A percentile compares a stretch with the other conserved stretches of the same genome.
Evolutionary conservation across 2,888 invertebrate genomes (phyloP).

Genomic region (Ommatoiulus sabulosus): DNA sequence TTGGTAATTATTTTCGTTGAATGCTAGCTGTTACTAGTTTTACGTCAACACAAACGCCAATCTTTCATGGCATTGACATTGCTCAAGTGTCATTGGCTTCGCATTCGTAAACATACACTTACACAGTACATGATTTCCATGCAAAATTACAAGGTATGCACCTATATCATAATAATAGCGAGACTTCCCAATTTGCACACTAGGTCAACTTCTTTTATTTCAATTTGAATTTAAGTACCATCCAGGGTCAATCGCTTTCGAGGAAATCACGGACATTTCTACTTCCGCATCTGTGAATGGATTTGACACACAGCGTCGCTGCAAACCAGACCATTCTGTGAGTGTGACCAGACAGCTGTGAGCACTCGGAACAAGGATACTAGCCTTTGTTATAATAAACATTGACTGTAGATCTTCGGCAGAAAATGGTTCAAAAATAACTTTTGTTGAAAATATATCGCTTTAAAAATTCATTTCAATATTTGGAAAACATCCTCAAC

Average conservation of each 20-base stretch:
- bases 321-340: no score
- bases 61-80: conserved; percentile 19
- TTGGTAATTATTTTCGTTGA: background rate
- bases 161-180: background rate
- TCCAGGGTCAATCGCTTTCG: background rate
- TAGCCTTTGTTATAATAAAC: no score
- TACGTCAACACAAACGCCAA: background rate
- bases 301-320: no score
- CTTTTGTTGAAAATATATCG: no score
- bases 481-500: no score
- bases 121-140: background rate
- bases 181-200: background rate
- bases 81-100: background rate
- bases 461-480: no score
- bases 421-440: no score
- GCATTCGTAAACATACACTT: background rate
- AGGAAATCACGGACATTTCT: no score
- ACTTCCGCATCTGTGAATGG: no score
- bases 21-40: background rate
- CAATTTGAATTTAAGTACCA: background rate
- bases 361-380: no score
- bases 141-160: background rate
- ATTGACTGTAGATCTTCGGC: no score
- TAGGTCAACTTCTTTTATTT: background rate
- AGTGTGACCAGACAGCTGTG: no score